Evolutionary conservation across 2,888 invertebrate genomes (phyloP).

Genomic region (Stomorhina lunata): DNA sequence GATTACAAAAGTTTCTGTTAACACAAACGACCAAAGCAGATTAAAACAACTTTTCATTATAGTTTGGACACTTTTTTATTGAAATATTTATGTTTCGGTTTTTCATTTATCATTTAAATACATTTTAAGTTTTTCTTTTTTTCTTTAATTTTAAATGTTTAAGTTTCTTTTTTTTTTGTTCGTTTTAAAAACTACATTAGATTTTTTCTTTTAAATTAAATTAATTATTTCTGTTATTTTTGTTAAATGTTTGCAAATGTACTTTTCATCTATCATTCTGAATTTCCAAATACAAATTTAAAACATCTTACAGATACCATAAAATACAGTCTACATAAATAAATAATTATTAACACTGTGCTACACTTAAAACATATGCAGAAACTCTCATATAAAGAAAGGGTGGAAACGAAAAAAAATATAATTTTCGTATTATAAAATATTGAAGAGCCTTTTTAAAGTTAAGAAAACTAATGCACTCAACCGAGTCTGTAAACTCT

Average conservation of each 20-base stretch:
- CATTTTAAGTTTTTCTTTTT: conserved; percentile 30
- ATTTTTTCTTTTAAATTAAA: not conserved
- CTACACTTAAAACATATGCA: too few relatives aligned
- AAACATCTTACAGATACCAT: conserved; percentile 56
- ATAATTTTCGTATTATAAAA: too few relatives aligned
- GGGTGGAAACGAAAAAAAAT: too few relatives aligned
- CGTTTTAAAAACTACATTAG: conserved; percentile 43
- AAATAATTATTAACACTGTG: conserved; percentile 58
- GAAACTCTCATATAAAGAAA: too few relatives aligned
- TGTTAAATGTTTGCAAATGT: conserved; percentile 51
- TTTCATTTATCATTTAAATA: conserved; percentile 27
- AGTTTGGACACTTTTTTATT: conserved; percentile 64
- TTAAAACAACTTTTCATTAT: not conserved
- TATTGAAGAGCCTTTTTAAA: too few relatives aligned
- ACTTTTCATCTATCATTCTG: conserved; percentile 66
- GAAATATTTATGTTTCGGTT: conserved; percentile 42
- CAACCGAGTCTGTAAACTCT: too few relatives aligned
- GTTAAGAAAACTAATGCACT: too few relatives aligned
- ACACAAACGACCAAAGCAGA: not conserved
- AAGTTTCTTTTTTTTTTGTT: conserved; percentile 13
- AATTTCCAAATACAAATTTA: conserved; percentile 61
- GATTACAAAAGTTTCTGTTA: not conserved
- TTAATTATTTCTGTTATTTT: not conserved
- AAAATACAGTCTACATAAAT: conserved; percentile 55
- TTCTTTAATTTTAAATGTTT: conserved; percentile 31